Evolutionary conservation across 1,140 invertebrate species (phyloP).

Genomic region (Pemphigus obesinymphae): DNA sequence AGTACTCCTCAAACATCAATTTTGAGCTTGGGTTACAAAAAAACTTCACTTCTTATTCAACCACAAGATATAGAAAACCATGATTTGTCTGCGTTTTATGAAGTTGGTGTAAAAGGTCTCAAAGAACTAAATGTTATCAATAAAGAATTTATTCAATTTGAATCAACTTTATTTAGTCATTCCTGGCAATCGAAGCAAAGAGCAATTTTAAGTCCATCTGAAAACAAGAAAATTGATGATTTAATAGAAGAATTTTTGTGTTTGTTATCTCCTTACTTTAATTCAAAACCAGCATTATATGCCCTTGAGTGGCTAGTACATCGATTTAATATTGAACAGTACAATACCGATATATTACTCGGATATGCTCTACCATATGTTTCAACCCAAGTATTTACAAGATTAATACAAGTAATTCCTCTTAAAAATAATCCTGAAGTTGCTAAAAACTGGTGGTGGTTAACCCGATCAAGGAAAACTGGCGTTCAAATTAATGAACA

Average conservation of each 20-base stretch:
- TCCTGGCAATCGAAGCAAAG: slow-evolving; percentile 72
- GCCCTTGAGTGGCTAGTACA: slow-evolving; percentile 81
- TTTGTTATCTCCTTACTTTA: slow-evolving; percentile 78
- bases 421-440: slow-evolving; percentile 54
- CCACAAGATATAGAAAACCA: slow-evolving; percentile 80
- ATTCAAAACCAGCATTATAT: slow-evolving; percentile 78
- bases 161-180: slow-evolving; percentile 69
- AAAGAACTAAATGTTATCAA: slow-evolving; percentile 73
- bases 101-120: slow-evolving; percentile 77
- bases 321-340: slow-evolving; percentile 81
- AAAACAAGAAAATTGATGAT: slow-evolving; percentile 71
- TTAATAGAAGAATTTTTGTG: slow-evolving; percentile 76
- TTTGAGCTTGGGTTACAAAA: slow-evolving; percentile 62
- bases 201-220: slow-evolving; percentile 65
- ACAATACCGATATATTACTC: slow-evolving; percentile 76
- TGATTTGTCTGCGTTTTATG: slow-evolving; percentile 74
- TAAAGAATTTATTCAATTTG: slow-evolving; percentile 66
- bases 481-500: slow-evolving; percentile 66
- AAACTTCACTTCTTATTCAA: slow-evolving; percentile 80
- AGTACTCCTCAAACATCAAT: slow-evolving; percentile 71
- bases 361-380: slow-evolving; percentile 83
- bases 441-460: slow-evolving; percentile 70
- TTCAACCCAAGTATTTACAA: slow-evolving; percentile 81
- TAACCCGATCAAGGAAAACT: slow-evolving; percentile 66
- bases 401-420: slow-evolving; percentile 71